A percentile compares a stretch with the other conserved stretches of the same genome.
Evolutionary conservation across 2,113 vertebrate species (phyloP).

Genomic region (Pluvianellus socialis): DNA sequence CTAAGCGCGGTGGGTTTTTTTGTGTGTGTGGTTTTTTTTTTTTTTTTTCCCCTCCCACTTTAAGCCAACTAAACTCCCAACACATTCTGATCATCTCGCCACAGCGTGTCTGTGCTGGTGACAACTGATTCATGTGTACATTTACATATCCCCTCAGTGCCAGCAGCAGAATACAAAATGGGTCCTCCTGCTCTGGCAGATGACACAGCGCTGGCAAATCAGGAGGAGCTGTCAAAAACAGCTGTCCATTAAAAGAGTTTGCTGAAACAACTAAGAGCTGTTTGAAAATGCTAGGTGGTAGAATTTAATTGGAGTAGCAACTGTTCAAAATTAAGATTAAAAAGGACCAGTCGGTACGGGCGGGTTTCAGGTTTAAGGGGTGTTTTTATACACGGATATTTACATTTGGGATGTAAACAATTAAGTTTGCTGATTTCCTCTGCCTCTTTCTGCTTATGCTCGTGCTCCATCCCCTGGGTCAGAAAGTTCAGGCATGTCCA

Average conservation of each 20-base stretch:
- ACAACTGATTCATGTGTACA: constrained; percentile 98
- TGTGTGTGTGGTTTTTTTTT: background rate
- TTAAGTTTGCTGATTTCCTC: background rate
- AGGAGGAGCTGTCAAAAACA: constrained; percentile 98
- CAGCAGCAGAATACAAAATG: constrained; percentile 91
- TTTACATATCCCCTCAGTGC: constrained; percentile 88
- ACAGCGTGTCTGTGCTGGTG: constrained; percentile 88
- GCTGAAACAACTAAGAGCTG: constrained; percentile 75
- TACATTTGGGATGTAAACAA: constrained; percentile 48
- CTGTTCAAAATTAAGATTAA: constrained; percentile 82
- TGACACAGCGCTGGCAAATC: constrained; percentile 91
- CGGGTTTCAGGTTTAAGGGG: constrained; percentile 34
- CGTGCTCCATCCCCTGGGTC: background rate
- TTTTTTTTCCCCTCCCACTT: constrained; percentile 1
- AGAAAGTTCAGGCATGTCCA: background rate
- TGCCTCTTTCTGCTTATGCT: background rate
- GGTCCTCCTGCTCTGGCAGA: constrained; percentile 86
- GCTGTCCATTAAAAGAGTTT: constrained; percentile 86
- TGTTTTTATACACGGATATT: constrained; percentile 36
- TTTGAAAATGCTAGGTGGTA: constrained; percentile 81
- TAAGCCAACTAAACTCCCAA: constrained; percentile 78
- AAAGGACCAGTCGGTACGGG: constrained; percentile 61
- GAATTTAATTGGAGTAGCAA: constrained; percentile 83
- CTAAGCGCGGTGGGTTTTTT: constrained; percentile 1
- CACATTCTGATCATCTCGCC: constrained; percentile 83